Evolutionary conservation across 2,797 vertebrate genomes (phyloP).

Genomic region (Lateolabrax maculatus): DNA sequence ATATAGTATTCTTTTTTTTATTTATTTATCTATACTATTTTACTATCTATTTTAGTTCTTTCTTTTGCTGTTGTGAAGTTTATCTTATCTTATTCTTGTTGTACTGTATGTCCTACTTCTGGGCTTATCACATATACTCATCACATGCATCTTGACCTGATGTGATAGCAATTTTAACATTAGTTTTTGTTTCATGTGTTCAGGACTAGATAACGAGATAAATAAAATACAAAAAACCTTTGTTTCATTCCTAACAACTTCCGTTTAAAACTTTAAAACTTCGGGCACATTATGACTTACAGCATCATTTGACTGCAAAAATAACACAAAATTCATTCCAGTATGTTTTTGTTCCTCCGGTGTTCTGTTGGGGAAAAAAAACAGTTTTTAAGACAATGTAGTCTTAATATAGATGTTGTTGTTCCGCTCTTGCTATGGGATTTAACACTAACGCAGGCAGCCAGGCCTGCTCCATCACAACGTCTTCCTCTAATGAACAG

Average conservation of each 20-base stretch:
- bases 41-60: neutral
- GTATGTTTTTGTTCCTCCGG: slow-evolving; percentile 16
- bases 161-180: neutral
- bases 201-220: neutral
- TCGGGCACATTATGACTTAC: neutral
- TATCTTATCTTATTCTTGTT: neutral
- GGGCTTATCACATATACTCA: neutral
- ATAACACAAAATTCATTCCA: neutral
- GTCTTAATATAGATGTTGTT: slow-evolving; percentile 64
- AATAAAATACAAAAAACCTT: neutral
- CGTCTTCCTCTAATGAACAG: slow-evolving; percentile 74
- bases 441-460: slow-evolving; percentile 70
- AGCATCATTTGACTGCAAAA: slow-evolving; percentile 8
- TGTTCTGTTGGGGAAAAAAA: slow-evolving; percentile 4
- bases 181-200: neutral
- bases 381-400: slow-evolving; percentile 31
- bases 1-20: neutral
- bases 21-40: neutral
- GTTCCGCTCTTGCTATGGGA: slow-evolving; percentile 46
- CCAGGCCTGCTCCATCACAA: slow-evolving; percentile 71
- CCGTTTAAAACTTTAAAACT: slow-evolving; percentile 1
- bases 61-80: neutral
- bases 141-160: neutral
- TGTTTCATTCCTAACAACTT: neutral
- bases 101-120: too few species aligned